phyloP scores from a whole-genome alignment of 2,888 invertebrate genomes.

The Agriopis marginaria region DNA sequence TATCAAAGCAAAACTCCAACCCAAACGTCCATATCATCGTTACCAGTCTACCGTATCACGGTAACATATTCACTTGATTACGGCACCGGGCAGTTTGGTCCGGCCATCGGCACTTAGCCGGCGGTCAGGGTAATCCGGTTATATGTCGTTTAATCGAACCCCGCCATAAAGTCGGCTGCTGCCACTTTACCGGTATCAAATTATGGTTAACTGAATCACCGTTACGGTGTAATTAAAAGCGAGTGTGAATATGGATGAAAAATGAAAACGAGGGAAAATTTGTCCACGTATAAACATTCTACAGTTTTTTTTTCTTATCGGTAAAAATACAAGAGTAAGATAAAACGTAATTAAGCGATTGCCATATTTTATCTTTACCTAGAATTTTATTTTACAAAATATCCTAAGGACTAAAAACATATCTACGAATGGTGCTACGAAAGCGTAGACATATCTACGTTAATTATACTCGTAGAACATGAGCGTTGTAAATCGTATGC shows the following conservation, averaged over 20 bases:
- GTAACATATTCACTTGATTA: slow-evolving; percentile 54
- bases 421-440: no score
- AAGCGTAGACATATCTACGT: no score
- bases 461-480: no score
- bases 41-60: slow-evolving; percentile 24
- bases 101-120: slow-evolving; percentile 70
- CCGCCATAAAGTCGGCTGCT: slow-evolving; percentile 64
- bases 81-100: slow-evolving; percentile 62
- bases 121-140: slow-evolving; percentile 78
- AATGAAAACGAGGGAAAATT: not conserved
- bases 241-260: slow-evolving; percentile 25
- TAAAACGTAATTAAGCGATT: no score
- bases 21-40: slow-evolving; percentile 24
- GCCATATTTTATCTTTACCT: no score
- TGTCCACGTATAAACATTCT: no score
- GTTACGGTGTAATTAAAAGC: slow-evolving; percentile 30
- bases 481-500: no score
- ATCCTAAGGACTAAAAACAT: no score
- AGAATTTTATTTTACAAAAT: no score
- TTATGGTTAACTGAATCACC: slow-evolving; percentile 40
- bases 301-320: no score
- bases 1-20: slow-evolving; percentile 6
- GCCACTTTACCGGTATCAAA: slow-evolving; percentile 51
- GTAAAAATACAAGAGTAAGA: no score
- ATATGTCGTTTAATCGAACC: slow-evolving; percentile 78